Percentiles rank a stretch among this genome's conserved stretches.
Conservation (phyloP, 2,797 vertebrate species). For the Cheirogaleus major region DNA sequence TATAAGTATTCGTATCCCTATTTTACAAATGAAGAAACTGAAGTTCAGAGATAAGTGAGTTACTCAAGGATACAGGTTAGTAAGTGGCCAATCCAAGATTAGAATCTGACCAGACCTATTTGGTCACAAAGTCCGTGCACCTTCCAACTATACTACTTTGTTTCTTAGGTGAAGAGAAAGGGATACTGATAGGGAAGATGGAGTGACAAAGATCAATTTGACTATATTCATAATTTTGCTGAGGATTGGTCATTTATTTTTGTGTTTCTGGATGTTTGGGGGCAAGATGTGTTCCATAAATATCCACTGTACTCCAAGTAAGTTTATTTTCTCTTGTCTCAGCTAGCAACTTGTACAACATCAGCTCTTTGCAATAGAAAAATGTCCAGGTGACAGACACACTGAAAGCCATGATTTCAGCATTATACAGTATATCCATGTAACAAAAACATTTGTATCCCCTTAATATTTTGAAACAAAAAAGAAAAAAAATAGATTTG, state of each 20-base stretch:
- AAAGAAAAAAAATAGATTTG: not conserved
- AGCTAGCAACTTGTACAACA: not conserved
- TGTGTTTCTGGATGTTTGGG: not conserved
- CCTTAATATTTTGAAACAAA: too few relatives aligned
- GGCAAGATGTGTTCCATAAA: not conserved
- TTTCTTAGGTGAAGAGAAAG: not conserved
- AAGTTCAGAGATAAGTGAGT: not conserved
- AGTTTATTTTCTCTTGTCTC: conserved; percentile 1
- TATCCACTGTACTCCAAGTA: not conserved
- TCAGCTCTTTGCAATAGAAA: not conserved
- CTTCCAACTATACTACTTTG: not conserved
- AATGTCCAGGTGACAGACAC: too few relatives aligned
- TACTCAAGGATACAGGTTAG: not conserved
- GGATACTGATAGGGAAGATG: not conserved
- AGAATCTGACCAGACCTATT: not conserved
- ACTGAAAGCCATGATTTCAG: too few relatives aligned
- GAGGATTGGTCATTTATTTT: not conserved
- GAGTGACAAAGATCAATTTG: not conserved
- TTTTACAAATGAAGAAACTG: not conserved
- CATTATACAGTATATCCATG: too few relatives aligned
- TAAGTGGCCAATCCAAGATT: not conserved
- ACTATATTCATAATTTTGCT: not conserved
- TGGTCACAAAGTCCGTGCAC: not conserved
- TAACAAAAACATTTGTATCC: too few relatives aligned
- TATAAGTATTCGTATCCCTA: not conserved